Conservation (phyloP, 2,797 vertebrate species). For the Poeciliopsis gracilis region DNA sequence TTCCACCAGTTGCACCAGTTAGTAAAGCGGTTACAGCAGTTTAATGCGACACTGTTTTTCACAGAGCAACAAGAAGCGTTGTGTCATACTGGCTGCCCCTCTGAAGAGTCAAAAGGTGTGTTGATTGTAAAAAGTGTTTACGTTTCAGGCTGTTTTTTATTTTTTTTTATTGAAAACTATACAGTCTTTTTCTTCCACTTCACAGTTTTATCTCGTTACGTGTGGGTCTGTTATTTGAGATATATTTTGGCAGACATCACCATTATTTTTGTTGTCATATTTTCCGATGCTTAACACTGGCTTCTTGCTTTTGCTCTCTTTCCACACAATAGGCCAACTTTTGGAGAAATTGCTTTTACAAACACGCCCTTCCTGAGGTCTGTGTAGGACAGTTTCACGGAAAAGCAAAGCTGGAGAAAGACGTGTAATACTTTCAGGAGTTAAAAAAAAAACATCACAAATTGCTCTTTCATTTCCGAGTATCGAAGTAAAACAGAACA, state of each 20-base stretch:
- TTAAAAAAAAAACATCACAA: not conserved
- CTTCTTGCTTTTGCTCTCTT: not conserved
- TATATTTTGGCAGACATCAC: not conserved
- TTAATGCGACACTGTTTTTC: no score
- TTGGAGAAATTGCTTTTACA: not conserved
- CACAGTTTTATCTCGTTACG: not conserved
- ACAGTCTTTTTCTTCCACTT: not conserved
- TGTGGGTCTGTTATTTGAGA: not conserved
- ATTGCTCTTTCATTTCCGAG: not conserved
- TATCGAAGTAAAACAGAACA: not conserved
- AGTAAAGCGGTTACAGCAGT: no score
- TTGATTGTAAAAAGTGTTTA: no score
- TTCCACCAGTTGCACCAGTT: no score
- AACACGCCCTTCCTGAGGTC: not conserved
- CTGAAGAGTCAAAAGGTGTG: no score
- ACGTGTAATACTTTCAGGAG: not conserved
- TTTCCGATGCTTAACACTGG: not conserved
- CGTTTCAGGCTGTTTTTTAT: not conserved
- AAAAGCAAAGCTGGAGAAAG: not conserved
- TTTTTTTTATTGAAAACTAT: not conserved
- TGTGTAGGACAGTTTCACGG: not conserved
- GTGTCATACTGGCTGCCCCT: no score
- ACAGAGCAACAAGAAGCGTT: no score
- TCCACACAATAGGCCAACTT: not conserved
- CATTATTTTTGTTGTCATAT: not conserved